Percentiles rank a stretch among this genome's conserved stretches.
These are phyloP conservation scores for Bombus impatiens DNA, from an alignment of 1,140 invertebrate species.

Conservation along the genomic window DNA sequence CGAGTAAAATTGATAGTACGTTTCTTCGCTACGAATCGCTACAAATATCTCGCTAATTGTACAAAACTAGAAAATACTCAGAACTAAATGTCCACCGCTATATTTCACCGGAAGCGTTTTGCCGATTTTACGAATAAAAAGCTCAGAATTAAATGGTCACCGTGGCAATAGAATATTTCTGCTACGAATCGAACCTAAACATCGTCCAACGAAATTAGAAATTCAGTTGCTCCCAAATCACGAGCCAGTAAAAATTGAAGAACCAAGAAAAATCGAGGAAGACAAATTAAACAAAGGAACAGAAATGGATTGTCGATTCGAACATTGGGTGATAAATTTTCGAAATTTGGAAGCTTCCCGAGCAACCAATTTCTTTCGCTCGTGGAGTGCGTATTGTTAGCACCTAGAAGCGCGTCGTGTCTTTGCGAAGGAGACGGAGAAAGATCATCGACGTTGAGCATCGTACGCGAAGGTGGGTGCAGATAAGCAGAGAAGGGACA, in stretches of 20 bases:
- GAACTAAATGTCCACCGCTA: too few species aligned
- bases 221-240: rapidly evolving
- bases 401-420: constrained; percentile 31
- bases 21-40: not conserved
- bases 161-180: too few species aligned
- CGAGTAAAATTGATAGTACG: too few species aligned
- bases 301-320: not conserved
- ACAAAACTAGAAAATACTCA: rapidly evolving
- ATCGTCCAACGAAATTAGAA: not conserved
- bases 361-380: constrained; percentile 8
- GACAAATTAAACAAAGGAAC: not conserved
- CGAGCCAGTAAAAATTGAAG: not conserved
- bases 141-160: not conserved
- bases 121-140: not conserved
- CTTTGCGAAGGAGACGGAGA: not conserved
- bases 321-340: not conserved
- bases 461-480: constrained; percentile 39
- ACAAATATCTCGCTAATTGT: not conserved
- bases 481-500: constrained; percentile 43
- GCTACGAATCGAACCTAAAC: too few species aligned
- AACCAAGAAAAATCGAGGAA: not conserved
- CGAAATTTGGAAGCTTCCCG: constrained; percentile 29
- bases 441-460: constrained; percentile 15
- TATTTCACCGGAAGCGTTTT: not conserved
- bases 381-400: constrained; percentile 18